Evolutionary conservation across 2,888 invertebrate species (phyloP).

Genomic region (Meteorus colon): DNA sequence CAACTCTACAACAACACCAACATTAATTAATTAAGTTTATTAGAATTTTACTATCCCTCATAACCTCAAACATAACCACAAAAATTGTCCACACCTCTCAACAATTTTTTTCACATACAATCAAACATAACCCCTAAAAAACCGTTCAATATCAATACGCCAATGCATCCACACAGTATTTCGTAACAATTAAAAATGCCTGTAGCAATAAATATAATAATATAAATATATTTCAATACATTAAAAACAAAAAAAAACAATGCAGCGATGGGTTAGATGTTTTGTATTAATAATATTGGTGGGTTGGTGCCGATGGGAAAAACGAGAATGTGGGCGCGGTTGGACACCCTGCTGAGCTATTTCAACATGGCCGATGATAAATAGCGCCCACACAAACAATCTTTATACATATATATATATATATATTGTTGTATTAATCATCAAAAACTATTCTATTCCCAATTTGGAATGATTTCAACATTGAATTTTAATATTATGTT

Average conservation of each 20-base stretch:
- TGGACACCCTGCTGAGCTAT: constrained; percentile 22
- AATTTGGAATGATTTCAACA: neutral
- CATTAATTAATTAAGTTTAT: no score
- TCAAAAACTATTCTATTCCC: neutral
- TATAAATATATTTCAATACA: neutral
- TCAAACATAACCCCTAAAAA: no score
- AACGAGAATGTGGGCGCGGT: constrained; percentile 18
- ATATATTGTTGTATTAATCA: neutral
- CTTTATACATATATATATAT: neutral
- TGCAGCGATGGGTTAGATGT: neutral
- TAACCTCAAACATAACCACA: no score
- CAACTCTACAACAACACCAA: no score
- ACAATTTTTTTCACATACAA: no score
- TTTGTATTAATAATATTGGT: constrained; percentile 1
- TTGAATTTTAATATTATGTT: neutral
- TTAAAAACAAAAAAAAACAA: neutral
- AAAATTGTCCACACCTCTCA: no score
- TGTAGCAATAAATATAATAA: neutral
- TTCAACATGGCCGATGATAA: constrained; percentile 15
- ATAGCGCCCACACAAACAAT: neutral
- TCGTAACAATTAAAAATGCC: neutral
- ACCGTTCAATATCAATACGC: neutral
- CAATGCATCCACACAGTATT: neutral
- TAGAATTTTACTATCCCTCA: no score
- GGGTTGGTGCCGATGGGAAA: neutral